phyloP scores from a whole-genome alignment of 1,140 invertebrate species.

The Cyclina sinensis region DNA sequence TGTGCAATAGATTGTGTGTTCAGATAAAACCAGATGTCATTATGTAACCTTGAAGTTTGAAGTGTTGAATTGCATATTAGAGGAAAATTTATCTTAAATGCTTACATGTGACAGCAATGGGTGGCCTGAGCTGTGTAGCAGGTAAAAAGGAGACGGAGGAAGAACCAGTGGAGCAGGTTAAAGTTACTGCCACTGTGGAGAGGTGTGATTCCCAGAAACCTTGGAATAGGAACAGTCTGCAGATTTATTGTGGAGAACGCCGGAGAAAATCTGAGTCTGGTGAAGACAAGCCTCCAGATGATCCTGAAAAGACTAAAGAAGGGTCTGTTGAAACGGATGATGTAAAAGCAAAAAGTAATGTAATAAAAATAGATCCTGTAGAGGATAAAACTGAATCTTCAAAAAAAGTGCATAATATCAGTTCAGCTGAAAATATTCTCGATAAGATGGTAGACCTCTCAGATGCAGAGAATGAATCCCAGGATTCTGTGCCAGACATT shows the following conservation, averaged over 20 bases:
- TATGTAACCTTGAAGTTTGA: background rate
- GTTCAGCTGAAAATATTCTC: background rate
- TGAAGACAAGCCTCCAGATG: slow-evolving; percentile 58
- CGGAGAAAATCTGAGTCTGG: background rate
- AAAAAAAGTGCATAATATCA: background rate
- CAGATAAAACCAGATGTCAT: background rate
- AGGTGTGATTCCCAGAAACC: slow-evolving; percentile 46
- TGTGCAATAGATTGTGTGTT: too few species aligned
- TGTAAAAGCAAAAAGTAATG: background rate
- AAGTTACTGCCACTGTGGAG: background rate
- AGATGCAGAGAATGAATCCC: slow-evolving; percentile 33
- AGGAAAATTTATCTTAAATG: background rate
- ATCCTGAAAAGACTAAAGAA: slow-evolving; percentile 19
- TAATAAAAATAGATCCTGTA: background rate
- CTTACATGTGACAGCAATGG: background rate
- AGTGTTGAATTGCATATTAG: background rate
- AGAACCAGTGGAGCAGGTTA: background rate
- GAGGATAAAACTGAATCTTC: background rate
- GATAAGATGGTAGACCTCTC: slow-evolving; percentile 32
- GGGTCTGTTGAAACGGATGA: background rate
- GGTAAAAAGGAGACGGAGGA: slow-evolving; percentile 17
- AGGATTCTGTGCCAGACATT: slow-evolving; percentile 59
- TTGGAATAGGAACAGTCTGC: slow-evolving; percentile 48
- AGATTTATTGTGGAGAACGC: slow-evolving; percentile 51
- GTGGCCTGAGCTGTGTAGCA: slow-evolving; percentile 45